These are phyloP conservation scores for Anguilla pacifica DNA, from an alignment of 2,797 vertebrate genomes.

Conservation along the genomic window DNA sequence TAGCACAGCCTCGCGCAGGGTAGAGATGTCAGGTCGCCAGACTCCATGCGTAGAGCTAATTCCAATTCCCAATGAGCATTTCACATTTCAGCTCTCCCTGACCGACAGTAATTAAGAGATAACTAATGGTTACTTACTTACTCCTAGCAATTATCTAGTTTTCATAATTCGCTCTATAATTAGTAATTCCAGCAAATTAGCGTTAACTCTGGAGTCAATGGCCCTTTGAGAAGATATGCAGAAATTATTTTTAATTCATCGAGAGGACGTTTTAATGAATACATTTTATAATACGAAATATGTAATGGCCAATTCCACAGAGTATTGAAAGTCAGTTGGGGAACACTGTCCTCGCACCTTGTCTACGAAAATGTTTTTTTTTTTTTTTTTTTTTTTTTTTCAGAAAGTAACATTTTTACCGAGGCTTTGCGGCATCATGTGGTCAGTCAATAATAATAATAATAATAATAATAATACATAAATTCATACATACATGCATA, in stretches of 20 bases:
- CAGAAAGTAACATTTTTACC: background rate
- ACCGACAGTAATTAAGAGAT: slow-evolving; percentile 98
- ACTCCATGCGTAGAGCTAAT: slow-evolving; percentile 88
- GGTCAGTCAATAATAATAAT: background rate
- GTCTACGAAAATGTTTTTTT: background rate
- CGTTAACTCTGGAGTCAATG: slow-evolving; percentile 84
- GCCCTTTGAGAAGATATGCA: slow-evolving; percentile 77
- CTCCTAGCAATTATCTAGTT: slow-evolving; percentile 97
- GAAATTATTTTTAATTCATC: slow-evolving; percentile 70
- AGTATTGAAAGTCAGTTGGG: background rate
- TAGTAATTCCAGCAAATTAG: slow-evolving; percentile 98
- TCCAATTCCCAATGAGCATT: slow-evolving; percentile 91
- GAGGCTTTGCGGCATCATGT: background rate
- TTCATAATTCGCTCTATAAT: slow-evolving; percentile 99
- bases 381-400: background rate
- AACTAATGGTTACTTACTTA: slow-evolving; percentile 99
- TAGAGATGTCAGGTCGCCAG: slow-evolving; percentile 79
- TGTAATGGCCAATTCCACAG: background rate
- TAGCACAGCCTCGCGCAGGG: slow-evolving; percentile 69
- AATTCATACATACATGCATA: background rate
- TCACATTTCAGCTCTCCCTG: slow-evolving; percentile 83
- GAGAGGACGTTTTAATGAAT: slow-evolving; percentile 78
- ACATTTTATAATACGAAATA: slow-evolving; percentile 63
- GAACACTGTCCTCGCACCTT: background rate
- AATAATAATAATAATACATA: background rate